Percentiles rank a stretch among this genome's conserved stretches.
Conservation (phyloP, 1,140 invertebrate species). For the Delia radicum region DNA sequence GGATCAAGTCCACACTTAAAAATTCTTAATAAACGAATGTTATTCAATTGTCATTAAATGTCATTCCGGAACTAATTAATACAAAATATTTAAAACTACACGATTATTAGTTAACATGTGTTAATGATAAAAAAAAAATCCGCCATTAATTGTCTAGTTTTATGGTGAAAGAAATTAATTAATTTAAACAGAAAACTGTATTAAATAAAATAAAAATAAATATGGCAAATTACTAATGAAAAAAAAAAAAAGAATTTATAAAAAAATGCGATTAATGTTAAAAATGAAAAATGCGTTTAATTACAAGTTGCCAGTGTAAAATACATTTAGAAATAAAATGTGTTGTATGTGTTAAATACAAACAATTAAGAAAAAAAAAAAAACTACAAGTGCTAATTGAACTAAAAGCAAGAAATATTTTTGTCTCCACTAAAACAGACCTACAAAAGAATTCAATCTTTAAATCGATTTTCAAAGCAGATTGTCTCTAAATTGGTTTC, state of each 20-base stretch:
- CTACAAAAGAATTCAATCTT: too few relatives aligned
- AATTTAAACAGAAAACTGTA: not conserved
- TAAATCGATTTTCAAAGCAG: too few relatives aligned
- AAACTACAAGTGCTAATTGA: not conserved
- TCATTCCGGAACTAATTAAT: not conserved
- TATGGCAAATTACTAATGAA: not conserved
- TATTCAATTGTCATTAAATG: not conserved
- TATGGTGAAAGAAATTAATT: not conserved
- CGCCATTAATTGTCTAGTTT: not conserved
- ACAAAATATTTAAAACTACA: not conserved
- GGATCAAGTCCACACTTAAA: too few relatives aligned
- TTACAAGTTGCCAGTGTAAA: not conserved
- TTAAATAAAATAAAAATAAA: not conserved
- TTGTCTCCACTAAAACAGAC: too few relatives aligned
- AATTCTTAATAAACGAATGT: too few relatives aligned
- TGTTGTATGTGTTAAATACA: not conserved
- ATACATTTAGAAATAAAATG: not conserved
- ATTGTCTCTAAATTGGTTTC: too few relatives aligned
- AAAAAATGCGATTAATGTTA: conserved; percentile 3
- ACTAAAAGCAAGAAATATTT: not conserved
- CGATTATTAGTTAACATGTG: not conserved
- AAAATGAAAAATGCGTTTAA: conserved; percentile 23
- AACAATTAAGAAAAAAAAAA: not conserved
- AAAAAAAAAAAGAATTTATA: not conserved
- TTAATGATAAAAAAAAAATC: not conserved